phyloP scores from a whole-genome alignment of 2,888 invertebrate species.

The Onthophagus sagittarius region DNA sequence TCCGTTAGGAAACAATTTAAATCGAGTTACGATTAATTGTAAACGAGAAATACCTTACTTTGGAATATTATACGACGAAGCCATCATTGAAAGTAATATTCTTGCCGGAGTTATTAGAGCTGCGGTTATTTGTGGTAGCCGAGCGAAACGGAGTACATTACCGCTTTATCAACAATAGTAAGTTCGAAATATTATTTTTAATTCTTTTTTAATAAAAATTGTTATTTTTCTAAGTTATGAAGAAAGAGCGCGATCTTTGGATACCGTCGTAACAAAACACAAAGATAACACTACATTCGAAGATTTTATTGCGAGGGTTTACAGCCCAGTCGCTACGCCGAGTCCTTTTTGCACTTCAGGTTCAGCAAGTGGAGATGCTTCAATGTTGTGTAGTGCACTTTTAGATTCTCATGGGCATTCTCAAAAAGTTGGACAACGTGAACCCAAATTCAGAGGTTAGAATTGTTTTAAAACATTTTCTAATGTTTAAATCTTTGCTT shows the following conservation, averaged over 20 bases:
- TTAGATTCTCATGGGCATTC: constrained; percentile 52
- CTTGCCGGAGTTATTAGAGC: constrained; percentile 83
- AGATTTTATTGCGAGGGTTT: constrained; percentile 73
- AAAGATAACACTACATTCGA: constrained; percentile 88
- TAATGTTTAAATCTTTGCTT: background rate
- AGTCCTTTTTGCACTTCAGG: constrained; percentile 47
- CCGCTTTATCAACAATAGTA: constrained; percentile 89
- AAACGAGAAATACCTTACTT: constrained; percentile 90
- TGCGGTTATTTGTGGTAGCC: constrained; percentile 88
- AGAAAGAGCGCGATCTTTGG: constrained; percentile 81
- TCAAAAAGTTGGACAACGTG: constrained; percentile 39
- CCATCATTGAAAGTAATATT: constrained; percentile 67
- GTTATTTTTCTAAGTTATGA: constrained; percentile 66
- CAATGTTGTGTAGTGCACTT: constrained; percentile 57
- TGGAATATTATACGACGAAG: constrained; percentile 94
- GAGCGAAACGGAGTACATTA: constrained; percentile 84
- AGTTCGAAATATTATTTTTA: constrained; percentile 41
- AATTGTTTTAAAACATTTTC: background rate
- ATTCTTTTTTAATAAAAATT: constrained; percentile 6
- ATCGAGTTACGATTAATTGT: constrained; percentile 82
- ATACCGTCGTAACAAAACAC: constrained; percentile 80
- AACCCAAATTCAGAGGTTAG: constrained; percentile 44
- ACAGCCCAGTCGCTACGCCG: constrained; percentile 61
- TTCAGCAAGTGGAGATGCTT: constrained; percentile 42
- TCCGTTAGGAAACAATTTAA: constrained; percentile 81